Evolutionary conservation across 2,888 invertebrate species (phyloP).

Genomic region (Sclerodermus sp.): DNA sequence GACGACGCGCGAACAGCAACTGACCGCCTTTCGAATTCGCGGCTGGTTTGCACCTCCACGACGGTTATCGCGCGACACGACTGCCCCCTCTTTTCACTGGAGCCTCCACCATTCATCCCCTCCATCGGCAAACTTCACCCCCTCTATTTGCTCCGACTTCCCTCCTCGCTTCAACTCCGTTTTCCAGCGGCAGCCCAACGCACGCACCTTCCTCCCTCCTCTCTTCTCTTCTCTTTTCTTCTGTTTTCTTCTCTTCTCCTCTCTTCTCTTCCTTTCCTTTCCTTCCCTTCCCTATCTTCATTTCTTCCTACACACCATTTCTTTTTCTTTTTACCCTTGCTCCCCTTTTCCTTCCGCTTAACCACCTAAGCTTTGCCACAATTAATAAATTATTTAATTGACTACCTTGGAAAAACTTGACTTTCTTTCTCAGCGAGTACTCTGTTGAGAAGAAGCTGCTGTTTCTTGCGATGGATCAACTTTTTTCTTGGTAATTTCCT

Average conservation of each 20-base stretch:
- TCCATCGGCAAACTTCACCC: neutral
- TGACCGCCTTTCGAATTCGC: conserved; percentile 52
- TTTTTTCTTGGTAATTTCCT: too few relatives aligned
- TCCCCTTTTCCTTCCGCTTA: conserved; percentile 2
- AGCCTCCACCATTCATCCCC: neutral
- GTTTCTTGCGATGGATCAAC: neutral
- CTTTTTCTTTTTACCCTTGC: neutral
- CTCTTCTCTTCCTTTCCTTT: too few relatives aligned
- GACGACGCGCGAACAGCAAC: conserved; percentile 52
- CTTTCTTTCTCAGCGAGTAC: too few relatives aligned
- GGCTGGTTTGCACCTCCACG: conserved; percentile 53
- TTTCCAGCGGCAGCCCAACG: too few relatives aligned
- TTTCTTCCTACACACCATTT: neutral
- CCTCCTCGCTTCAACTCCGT: neutral
- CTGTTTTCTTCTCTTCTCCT: neutral
- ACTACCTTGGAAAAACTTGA: too few relatives aligned
- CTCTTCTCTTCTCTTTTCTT: neutral
- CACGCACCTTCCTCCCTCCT: neutral
- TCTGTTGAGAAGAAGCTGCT: neutral
- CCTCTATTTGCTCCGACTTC: neutral
- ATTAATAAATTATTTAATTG: too few relatives aligned
- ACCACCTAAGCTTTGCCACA: too few relatives aligned
- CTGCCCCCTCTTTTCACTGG: conserved; percentile 12
- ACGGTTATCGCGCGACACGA: conserved; percentile 45
- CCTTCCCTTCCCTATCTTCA: too few relatives aligned